These are phyloP conservation scores for Diplazon laetatorius DNA, from an alignment of 2,888 invertebrate species.

Conservation along the genomic window DNA sequence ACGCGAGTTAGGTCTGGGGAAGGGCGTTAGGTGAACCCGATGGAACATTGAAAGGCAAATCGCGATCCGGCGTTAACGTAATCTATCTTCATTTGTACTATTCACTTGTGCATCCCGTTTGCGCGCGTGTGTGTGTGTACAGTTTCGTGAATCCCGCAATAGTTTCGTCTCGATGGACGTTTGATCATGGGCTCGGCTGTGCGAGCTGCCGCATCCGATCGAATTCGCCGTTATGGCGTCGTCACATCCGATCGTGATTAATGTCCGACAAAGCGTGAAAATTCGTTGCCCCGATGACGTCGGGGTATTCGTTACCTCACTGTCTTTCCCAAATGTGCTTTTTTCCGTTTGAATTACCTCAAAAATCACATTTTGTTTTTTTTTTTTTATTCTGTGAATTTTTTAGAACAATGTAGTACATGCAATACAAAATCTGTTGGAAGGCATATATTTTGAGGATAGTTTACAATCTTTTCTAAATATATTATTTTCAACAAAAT, in stretches of 20 bases:
- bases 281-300: conserved; percentile 1
- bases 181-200: neutral
- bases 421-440: too few relatives aligned
- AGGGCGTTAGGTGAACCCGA: neutral
- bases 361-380: neutral
- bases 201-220: conserved; percentile 21
- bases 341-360: neutral
- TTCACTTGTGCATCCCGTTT: conserved; percentile 64
- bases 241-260: conserved; percentile 39
- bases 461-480: too few relatives aligned
- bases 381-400: neutral
- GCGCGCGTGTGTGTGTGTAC: conserved; percentile 11
- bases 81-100: conserved; percentile 72
- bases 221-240: conserved; percentile 50
- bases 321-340: neutral
- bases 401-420: too few relatives aligned
- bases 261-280: conserved; percentile 24
- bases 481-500: too few relatives aligned
- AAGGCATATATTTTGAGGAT: too few relatives aligned
- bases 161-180: conserved; percentile 35
- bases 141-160: conserved; percentile 24
- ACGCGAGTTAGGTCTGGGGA: conserved; percentile 27
- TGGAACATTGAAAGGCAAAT: conserved; percentile 59
- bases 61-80: conserved; percentile 65
- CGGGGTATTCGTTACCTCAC: neutral